Evolutionary conservation across 1,140 invertebrate species (phyloP), one percentile per base, ranked within the genome.

Genomic region (Gonioctena quinquepunctata): DNA sequence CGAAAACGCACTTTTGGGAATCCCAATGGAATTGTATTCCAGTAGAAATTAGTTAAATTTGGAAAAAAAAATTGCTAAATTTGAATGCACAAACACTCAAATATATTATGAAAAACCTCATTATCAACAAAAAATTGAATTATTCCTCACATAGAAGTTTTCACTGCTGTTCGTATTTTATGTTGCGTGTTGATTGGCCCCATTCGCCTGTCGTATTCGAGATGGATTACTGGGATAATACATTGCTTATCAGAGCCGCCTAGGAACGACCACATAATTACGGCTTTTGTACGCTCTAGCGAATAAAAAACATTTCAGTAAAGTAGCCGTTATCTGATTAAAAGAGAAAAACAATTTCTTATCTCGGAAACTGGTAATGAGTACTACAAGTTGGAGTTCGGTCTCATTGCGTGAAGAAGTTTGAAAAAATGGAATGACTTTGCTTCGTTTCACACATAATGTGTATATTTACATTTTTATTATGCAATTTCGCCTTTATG

Each of bases 171-270:
- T 42, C 33, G 33, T 42, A 25, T 59, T 59, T 59, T 25, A n/a
- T 59, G 56, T 59, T 59, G 56, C 56, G 56, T 59, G 56, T 59
- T 59, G 56, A 59, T 59, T 25, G 56, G 56, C 56, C 56, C 23
- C 56, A 18, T 59, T 59, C 56, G 50, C 56, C 56, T 59, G 56
- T 59, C 56, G 56, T 59, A 59, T 59, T 11, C 56, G 25, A 59
- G 56, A 59, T 59, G 56, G 56, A 59, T 59, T 59, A 59, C 56
- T 23, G 23, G 23, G 56, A 59, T 59, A 59, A 59, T 59, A 59
- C 56, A 59, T 59, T 59, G 56, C 56, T 59, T 59, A 59, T 59
- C 56, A 59, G 56, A 25, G 56, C 56, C 25, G 56, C 56, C 56
- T 59, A n/a, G 56, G 23, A 59, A 59, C 56, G 23, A 59, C 56